These are phyloP conservation scores for Nymphalis io DNA, from an alignment of 1,140 invertebrate genomes.

Conservation along the genomic window DNA sequence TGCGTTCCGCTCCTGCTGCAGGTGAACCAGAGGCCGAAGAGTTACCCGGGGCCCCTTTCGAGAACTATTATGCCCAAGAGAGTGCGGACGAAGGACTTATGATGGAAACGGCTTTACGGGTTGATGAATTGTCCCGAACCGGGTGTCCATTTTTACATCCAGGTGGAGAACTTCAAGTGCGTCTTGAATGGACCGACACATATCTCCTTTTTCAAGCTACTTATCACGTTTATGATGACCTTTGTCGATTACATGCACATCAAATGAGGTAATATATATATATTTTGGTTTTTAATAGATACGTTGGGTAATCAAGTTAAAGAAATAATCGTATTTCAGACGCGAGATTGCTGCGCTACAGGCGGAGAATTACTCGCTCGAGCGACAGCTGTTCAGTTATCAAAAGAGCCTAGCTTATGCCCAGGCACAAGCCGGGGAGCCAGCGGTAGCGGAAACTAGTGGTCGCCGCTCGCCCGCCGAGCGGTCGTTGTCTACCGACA, in stretches of 20 bases:
- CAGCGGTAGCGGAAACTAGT: conserved; percentile 73
- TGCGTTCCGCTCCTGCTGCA: conserved; percentile 82
- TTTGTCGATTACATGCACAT: conserved; percentile 90
- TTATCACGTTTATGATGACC: conserved; percentile 94
- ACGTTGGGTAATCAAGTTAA: neutral
- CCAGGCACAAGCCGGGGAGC: conserved; percentile 82
- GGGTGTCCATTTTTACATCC: conserved; percentile 89
- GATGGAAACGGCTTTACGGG: conserved; percentile 90
- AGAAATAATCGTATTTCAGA: conserved; percentile 72
- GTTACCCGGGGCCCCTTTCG: conserved; percentile 88
- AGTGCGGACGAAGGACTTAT: conserved; percentile 90
- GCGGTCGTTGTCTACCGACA: conserved; percentile 85
- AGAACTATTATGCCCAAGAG: conserved; percentile 92
- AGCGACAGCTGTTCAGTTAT: conserved; percentile 93
- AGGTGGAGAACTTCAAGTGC: conserved; percentile 88
- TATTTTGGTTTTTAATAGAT: conserved; percentile 1
- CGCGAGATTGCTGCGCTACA: conserved; percentile 91
- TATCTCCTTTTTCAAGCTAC: conserved; percentile 92
- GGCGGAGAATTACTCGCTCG: conserved; percentile 92
- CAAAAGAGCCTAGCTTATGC: conserved; percentile 92
- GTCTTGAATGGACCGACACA: conserved; percentile 93
- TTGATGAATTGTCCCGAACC: conserved; percentile 90
- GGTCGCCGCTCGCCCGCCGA: conserved; percentile 80
- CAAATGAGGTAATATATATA: conserved; percentile 87
- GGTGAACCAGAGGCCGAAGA: conserved; percentile 83